Evolutionary conservation across 1,140 invertebrate genomes (phyloP).

Genomic region (Piezodorus guildinii): DNA sequence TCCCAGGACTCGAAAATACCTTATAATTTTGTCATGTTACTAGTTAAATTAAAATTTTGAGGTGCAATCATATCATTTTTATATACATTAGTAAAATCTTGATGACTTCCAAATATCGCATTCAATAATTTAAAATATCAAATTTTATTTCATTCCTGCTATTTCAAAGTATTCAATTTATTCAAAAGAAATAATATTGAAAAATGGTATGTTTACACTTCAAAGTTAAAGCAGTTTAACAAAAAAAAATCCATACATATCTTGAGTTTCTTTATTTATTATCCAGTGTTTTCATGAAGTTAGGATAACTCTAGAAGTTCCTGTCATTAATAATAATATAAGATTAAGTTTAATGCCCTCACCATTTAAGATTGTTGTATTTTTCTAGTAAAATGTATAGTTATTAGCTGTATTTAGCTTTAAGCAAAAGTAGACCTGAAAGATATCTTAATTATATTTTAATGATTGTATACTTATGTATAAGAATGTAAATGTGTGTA

Average conservation of each 20-base stretch:
- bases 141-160: neutral
- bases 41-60: no score
- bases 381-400: neutral
- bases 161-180: neutral
- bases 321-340: neutral
- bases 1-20: no score
- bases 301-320: conserved; percentile 4
- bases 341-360: neutral
- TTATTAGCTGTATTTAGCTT: conserved; percentile 5
- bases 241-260: neutral
- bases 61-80: no score
- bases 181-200: neutral
- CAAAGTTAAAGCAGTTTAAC: neutral
- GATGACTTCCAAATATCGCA: no score
- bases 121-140: no score
- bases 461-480: neutral
- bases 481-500: neutral
- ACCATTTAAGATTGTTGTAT: conserved; percentile 2
- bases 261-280: neutral
- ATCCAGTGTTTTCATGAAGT: neutral
- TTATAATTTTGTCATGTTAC: no score
- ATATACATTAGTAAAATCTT: no score
- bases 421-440: neutral
- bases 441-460: neutral
- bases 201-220: neutral